These are phyloP conservation scores for Clarias magur DNA, from an alignment of 2,113 vertebrate species.

Conservation along the genomic window DNA sequence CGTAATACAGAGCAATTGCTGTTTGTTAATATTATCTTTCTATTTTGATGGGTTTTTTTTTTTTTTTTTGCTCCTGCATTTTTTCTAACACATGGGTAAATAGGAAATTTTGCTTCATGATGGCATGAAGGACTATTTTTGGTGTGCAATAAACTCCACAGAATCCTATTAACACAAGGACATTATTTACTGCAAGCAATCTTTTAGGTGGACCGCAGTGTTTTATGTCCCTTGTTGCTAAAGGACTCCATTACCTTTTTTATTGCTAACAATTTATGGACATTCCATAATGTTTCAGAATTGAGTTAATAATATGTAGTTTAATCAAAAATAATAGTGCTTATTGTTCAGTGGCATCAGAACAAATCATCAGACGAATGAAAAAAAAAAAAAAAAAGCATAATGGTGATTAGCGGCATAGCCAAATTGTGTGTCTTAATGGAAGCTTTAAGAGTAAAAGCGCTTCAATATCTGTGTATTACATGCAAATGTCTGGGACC, in stretches of 20 bases:
- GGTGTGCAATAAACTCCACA: background rate
- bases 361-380: background rate
- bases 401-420: background rate
- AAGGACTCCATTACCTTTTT: conserved; percentile 23
- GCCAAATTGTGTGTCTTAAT: conserved; percentile 4
- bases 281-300: conserved; percentile 18
- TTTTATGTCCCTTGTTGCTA: background rate
- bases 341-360: background rate
- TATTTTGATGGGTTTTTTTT: background rate
- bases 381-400: background rate
- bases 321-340: conserved; percentile 14
- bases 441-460: conserved; percentile 19
- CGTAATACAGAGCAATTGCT: conserved; percentile 19
- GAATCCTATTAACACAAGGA: conserved; percentile 26
- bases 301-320: background rate
- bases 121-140: conserved; percentile 2
- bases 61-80: background rate
- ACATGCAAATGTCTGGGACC: background rate
- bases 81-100: background rate
- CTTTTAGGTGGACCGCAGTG: background rate
- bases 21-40: background rate
- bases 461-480: conserved; percentile 3
- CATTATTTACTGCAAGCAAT: conserved; percentile 30
- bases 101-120: background rate
- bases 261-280: conserved; percentile 26